Evolutionary conservation across 2,113 vertebrate species (phyloP).

Genomic region (Maccullochella peelii): DNA sequence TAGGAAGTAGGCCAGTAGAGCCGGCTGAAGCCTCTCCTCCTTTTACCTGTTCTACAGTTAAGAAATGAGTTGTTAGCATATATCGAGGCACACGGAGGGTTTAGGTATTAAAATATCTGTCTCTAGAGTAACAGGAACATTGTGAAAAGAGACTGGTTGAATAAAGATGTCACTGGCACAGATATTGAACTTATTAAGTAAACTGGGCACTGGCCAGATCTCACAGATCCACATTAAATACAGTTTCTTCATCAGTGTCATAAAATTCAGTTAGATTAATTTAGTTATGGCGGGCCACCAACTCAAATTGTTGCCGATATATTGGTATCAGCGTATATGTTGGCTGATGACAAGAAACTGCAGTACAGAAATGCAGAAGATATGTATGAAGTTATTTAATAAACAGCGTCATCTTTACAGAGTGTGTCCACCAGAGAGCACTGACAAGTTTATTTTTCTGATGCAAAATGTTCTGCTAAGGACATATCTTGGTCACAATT

Average conservation of each 20-base stretch:
- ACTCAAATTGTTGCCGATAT: background rate
- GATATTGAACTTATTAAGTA: background rate
- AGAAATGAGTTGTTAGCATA: constrained; percentile 5
- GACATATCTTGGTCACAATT: no score
- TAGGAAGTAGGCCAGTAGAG: constrained; percentile 60
- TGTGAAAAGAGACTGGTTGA: no score
- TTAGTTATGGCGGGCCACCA: background rate
- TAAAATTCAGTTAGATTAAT: background rate
- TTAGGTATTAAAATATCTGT: background rate
- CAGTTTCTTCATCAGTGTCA: background rate
- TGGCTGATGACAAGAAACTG: background rate
- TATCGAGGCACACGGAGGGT: background rate
- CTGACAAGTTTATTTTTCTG: background rate
- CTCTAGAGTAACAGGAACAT: background rate
- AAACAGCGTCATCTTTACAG: no score
- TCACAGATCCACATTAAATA: background rate
- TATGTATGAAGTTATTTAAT: background rate
- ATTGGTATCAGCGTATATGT: no score
- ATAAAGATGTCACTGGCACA: no score
- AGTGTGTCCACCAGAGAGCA: no score
- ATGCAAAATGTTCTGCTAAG: background rate
- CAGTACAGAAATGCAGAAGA: background rate
- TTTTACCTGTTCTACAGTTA: constrained; percentile 18
- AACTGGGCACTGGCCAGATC: background rate
- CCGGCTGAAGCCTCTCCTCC: constrained; percentile 7